Base-by-base conservation (phyloP, 1,140 invertebrate species). In the Battus philenor region DNA sequence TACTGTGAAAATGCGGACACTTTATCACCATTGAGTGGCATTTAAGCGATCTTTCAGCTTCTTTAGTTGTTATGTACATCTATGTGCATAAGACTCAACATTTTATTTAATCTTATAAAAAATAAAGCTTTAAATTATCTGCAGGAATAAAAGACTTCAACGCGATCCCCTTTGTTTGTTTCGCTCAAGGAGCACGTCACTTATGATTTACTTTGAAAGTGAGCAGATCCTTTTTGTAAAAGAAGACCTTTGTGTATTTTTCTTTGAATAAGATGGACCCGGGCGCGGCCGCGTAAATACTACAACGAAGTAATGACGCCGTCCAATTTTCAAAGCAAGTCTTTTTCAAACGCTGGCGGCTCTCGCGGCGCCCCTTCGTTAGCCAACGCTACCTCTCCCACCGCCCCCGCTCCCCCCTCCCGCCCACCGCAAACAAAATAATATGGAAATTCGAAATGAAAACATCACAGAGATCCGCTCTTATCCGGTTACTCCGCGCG, bases 391-490 rank as follows among this genome's bases (percentile, higher is more conserved):
- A 32, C 22, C n/a, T n/a, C n/a, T n/a, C n/a, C n/a, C n/a, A 34
- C 27, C 32, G 39, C 32, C 41, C 29, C 17, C 18, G 26, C 13
- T 50, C 49, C 32, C 31, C 32, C 24, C 33, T 39, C 38, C 31
- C 34, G 30, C 32, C 32, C 31, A 13, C 33, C 27, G 55, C 55
- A 50, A 64, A 69, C 67, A 62, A 65, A 78, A 68, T 72, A 74
- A 77, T 72, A 68, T 75, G 76, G 64, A 77, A 80, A 77, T 76
- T 50, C 44, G 57, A 67, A 78, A 78, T 78, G 67, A 65, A 60
- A 65, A 72, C 58, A 67, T 63, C 64, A 59, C 39, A 58, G 63
- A 56, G 50, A 49, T 50, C 59, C 65, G 58, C 65, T 73, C 59
- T 56, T 60, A 60, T 65, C 54, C 44, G 41, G 27, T 33, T 29